phyloP scores from a whole-genome alignment of 2,888 invertebrate species.

The Rhogogaster chlorosoma region DNA sequence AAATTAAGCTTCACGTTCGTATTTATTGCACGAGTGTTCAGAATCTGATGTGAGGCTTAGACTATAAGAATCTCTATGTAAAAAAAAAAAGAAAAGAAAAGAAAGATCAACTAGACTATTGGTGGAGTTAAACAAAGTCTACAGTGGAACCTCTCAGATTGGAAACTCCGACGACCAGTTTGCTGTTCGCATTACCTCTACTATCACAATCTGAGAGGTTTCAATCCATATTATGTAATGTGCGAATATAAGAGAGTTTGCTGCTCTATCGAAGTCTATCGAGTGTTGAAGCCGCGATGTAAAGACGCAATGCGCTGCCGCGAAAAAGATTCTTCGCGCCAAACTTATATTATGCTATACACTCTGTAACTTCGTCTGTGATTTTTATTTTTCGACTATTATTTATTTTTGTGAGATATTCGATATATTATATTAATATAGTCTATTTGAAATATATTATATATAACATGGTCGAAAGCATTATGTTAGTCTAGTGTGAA shows the following conservation, averaged over 20 bases:
- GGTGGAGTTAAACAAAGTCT: background rate
- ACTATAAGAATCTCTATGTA: background rate
- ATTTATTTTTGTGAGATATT: conserved; percentile 54
- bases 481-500: conserved; percentile 13
- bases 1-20: background rate
- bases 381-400: conserved; percentile 55
- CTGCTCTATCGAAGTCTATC: background rate
- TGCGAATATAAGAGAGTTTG: background rate
- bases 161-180: background rate
- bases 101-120: background rate
- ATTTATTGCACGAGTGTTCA: background rate
- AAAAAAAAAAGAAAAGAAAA: background rate
- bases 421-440: conserved; percentile 49
- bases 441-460: conserved; percentile 39
- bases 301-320: background rate
- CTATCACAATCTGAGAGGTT: background rate
- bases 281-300: conserved; percentile 7
- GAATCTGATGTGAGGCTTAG: conserved; percentile 5
- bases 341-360: conserved; percentile 31
- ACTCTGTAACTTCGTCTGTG: conserved; percentile 51
- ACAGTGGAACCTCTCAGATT: background rate
- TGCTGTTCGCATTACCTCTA: background rate
- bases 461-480: conserved; percentile 36
- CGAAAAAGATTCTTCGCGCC: conserved; percentile 1
- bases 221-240: background rate